A percentile compares a stretch with the other conserved stretches of the same genome.
Conservation (phyloP, 2,888 invertebrate species). For the Asteroscopus sphinx region DNA sequence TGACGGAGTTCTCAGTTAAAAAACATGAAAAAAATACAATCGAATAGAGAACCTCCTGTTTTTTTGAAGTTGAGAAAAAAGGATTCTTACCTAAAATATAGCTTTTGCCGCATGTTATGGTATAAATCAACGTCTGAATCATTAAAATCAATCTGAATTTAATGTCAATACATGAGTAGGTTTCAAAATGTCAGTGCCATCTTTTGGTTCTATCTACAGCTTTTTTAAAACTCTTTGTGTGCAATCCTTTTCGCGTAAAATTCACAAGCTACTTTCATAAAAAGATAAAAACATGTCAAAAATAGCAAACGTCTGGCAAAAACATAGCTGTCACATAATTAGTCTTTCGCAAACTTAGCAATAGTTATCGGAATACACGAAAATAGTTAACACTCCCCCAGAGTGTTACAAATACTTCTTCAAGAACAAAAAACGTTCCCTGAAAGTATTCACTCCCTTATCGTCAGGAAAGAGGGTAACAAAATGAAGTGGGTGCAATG, state of each 20-base stretch:
- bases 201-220: background rate
- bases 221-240: conserved; percentile 6
- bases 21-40: too few relatives aligned
- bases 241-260: conserved; percentile 25
- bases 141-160: too few relatives aligned
- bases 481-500: conserved; percentile 49
- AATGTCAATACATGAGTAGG: too few relatives aligned
- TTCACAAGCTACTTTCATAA: conserved; percentile 17
- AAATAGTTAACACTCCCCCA: conserved; percentile 55
- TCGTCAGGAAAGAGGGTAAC: conserved; percentile 45
- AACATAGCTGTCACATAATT: conserved; percentile 51
- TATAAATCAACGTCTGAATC: too few relatives aligned
- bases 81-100: too few relatives aligned
- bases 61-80: too few relatives aligned
- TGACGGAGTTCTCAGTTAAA: too few relatives aligned
- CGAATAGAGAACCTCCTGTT: too few relatives aligned
- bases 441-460: conserved; percentile 47
- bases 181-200: background rate
- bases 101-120: too few relatives aligned
- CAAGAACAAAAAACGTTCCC: conserved; percentile 43
- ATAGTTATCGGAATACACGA: conserved; percentile 50
- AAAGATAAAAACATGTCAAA: conserved; percentile 31
- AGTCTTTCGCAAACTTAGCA: conserved; percentile 48
- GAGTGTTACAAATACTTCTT: conserved; percentile 55
- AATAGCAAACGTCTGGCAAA: conserved; percentile 38